Conservation (phyloP, 2,888 invertebrate species). For the Meteorus cinctellus region DNA sequence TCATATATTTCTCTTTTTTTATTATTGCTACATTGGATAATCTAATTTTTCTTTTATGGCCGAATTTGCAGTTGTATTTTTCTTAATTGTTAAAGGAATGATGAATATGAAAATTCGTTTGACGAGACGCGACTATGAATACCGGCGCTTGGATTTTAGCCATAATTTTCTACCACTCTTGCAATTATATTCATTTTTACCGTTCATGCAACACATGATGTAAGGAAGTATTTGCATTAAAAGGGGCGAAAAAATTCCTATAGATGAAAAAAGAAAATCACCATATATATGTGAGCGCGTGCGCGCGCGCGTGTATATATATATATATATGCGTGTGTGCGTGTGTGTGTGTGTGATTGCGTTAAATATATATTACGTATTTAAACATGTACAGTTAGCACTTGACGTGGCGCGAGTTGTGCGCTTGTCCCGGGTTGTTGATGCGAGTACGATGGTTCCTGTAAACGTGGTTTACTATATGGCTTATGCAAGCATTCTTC, state of each 20-base stretch:
- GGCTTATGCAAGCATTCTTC: constrained; percentile 71
- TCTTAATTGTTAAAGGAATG: background rate
- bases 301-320: background rate
- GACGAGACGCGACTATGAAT: constrained; percentile 10
- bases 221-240: constrained; percentile 3
- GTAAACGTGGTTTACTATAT: constrained; percentile 69
- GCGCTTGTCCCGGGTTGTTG: constrained; percentile 70
- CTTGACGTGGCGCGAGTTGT: constrained; percentile 65
- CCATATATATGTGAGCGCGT: background rate
- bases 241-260: background rate
- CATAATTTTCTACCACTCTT: constrained; percentile 1
- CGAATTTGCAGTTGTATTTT: constrained; percentile 27
- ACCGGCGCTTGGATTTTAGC: constrained; percentile 29
- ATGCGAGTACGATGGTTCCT: constrained; percentile 66
- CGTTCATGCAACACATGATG: constrained; percentile 34
- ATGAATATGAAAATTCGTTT: constrained; percentile 2
- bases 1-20: constrained; percentile 48
- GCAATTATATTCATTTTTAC: constrained; percentile 29
- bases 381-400: constrained; percentile 71
- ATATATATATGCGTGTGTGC: background rate
- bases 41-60: constrained; percentile 22
- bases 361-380: constrained; percentile 30
- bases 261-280: background rate
- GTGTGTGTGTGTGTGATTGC: background rate
- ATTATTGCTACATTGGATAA: constrained; percentile 18